A percentile compares a stretch with the other conserved stretches of the same genome.
These are phyloP conservation scores for Orcinus orca DNA, from an alignment of 2,113 vertebrate species.

Conservation along the genomic window DNA sequence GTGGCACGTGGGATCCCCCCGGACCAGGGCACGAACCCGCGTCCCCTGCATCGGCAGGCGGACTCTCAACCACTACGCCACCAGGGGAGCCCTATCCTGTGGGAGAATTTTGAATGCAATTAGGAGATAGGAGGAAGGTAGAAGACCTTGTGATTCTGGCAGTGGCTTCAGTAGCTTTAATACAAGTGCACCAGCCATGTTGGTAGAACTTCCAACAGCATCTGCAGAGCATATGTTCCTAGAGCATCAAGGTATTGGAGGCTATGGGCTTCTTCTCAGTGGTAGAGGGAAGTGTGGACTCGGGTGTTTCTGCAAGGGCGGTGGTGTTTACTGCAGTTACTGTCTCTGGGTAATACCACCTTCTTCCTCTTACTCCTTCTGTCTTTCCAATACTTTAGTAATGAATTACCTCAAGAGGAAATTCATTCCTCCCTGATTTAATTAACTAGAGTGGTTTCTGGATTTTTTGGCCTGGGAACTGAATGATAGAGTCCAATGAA, in stretches of 20 bases:
- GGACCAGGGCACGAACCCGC: no score
- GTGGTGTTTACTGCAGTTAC: neutral
- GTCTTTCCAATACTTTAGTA: neutral
- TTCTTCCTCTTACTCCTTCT: neutral
- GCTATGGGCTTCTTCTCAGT: neutral
- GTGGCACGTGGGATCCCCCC: no score
- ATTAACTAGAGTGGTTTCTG: conserved; percentile 35
- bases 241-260: neutral
- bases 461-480: neutral
- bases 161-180: neutral
- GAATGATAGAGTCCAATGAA: neutral
- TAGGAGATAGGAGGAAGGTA: neutral
- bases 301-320: neutral
- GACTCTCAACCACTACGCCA: no score
- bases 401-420: conserved; percentile 1
- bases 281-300: neutral
- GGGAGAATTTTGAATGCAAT: neutral
- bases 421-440: neutral
- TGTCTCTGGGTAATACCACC: neutral
- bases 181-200: neutral
- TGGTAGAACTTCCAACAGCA: neutral
- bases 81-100: no score
- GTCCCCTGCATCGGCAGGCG: no score
- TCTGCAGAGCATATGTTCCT: neutral
- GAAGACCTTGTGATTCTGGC: neutral